phyloP scores from a whole-genome alignment of 2,113 vertebrate genomes.

The Panthera tigris region DNA sequence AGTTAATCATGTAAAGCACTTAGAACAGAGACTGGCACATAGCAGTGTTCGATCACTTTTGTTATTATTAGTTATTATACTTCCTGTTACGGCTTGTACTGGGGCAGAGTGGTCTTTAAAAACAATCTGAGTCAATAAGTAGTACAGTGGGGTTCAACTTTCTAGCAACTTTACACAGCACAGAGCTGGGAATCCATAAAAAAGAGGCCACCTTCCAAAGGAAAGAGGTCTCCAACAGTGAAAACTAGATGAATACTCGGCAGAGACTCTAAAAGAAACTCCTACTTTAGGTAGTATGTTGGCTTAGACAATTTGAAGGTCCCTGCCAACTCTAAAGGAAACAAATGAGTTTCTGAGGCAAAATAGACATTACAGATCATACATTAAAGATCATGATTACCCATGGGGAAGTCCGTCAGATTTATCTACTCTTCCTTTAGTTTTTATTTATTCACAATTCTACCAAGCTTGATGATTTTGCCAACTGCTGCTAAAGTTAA shows the following conservation, averaged over 20 bases:
- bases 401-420: neutral
- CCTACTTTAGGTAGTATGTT: neutral
- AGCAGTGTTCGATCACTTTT: neutral
- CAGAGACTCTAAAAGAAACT: neutral
- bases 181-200: neutral
- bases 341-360: slow-evolving; percentile 44
- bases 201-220: neutral
- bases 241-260: neutral
- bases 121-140: neutral
- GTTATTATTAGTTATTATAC: neutral
- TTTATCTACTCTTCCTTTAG: neutral
- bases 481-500: neutral
- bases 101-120: neutral
- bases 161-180: neutral
- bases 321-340: slow-evolving; percentile 38
- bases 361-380: neutral
- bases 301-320: neutral
- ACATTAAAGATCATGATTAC: neutral
- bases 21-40: neutral
- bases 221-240: neutral
- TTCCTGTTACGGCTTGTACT: neutral
- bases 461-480: neutral
- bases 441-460: neutral
- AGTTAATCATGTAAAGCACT: neutral
- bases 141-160: neutral